A percentile compares a stretch with the other conserved stretches of the same genome.
Evolutionary conservation across 2,113 vertebrate genomes (phyloP).

Genomic region (Dromiciops gliroides): DNA sequence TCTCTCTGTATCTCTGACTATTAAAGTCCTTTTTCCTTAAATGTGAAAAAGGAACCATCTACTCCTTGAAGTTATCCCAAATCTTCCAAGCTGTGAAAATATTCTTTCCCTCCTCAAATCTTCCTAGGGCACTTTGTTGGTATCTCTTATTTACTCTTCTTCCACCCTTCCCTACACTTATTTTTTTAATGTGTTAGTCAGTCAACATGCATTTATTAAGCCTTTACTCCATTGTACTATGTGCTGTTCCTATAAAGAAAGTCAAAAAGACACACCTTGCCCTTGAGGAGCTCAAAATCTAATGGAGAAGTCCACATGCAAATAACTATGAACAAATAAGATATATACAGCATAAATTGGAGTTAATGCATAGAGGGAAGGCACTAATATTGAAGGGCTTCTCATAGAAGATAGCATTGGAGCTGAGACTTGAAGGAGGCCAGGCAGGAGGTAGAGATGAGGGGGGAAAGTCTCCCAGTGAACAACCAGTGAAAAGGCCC

Average conservation of each 20-base stretch:
- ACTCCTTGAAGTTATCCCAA: not conserved
- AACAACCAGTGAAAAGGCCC: not conserved
- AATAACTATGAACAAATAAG: not conserved
- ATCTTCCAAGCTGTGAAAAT: not conserved
- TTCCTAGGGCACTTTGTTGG: not conserved
- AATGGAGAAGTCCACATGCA: not conserved
- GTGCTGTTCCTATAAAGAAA: not conserved
- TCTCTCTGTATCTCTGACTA: not conserved
- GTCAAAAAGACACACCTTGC: not conserved
- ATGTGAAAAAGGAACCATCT: not conserved
- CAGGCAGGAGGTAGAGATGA: not conserved
- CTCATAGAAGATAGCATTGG: not conserved
- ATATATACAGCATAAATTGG: not conserved
- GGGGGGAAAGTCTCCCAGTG: not conserved
- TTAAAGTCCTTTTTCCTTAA: not conserved
- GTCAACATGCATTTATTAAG: not conserved
- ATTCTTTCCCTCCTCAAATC: not conserved
- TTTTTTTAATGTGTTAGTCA: not conserved
- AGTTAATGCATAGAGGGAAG: not conserved
- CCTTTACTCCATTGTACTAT: not conserved
- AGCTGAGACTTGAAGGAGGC: not conserved
- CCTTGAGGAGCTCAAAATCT: not conserved
- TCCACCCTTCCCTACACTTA: not conserved
- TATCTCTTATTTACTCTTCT: not conserved
- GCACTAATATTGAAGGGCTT: not conserved